Base-by-base conservation (phyloP, 2,888 invertebrate genomes). In the Pseudeuparius sepicola region DNA sequence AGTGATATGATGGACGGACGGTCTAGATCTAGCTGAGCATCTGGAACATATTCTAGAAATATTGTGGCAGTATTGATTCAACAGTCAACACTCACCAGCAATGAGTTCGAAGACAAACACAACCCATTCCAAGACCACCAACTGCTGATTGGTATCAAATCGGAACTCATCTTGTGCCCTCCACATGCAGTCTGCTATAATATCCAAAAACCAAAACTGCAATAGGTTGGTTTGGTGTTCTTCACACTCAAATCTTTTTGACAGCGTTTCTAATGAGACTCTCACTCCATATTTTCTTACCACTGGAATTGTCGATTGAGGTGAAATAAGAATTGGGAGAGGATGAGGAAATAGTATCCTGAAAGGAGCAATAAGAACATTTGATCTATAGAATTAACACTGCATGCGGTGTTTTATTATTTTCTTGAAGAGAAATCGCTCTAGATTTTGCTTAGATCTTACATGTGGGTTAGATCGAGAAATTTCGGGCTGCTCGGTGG, bases 131-230 rank as follows among this genome's bases (percentile, higher is more conserved):
- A 63, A 35, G 11, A 61, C 51, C 14, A 51, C 41, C 38, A 53
- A 59, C 41, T 63, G 63, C 20, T 57, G 47, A 4, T 46, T 34
- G 9, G 49, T 46, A 2, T 53, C 46, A 39, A 63, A 57, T 23
- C 51, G 44, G 43, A 49, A 63, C 31, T 60, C 58, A 44, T 63
- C 63, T 41, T 63, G 63, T 2, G 52, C 36, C 39, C 52, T 55
- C 63, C 63, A 63, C 10, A 63, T 39, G 37, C 60, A 60, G 46
- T 63, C 63, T 1, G 56, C 52, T 3, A 63, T 38, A 9, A 61
- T 51, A 47, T 63, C 63, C 34, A 63, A 37, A 39, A 63, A 57
- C 63, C 63, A 63, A 44, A 61, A 63, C 36, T 63, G 61, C 2
- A 59, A 40, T 15, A 52, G 45, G 37, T 56, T 57, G 7, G 48